Evolutionary conservation across 2,888 invertebrate genomes (phyloP), one percentile per base, ranked within the genome.

Genomic region (Podabrus alpinus): DNA sequence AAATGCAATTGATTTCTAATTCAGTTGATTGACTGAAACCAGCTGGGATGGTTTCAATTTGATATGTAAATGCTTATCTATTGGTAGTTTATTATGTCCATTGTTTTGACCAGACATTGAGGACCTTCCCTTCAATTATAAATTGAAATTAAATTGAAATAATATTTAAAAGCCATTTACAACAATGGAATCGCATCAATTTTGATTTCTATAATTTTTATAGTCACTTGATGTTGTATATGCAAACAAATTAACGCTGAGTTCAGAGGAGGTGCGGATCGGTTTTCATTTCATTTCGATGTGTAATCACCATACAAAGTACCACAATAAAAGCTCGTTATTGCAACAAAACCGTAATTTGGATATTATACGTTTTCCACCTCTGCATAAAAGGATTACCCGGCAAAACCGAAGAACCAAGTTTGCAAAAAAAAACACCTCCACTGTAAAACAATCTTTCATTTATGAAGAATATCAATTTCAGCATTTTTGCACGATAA

Each of bases 41-140:
- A 64, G 17, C 72, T 72, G 72, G 72, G 72, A 72, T 72, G 72
- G 72, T 73, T 19, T 66, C 15, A 69, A 73, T 73, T 73, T 73
- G 66, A 66, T 66, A 73, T 69, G 69, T 60, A 69, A 73, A 73
- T 73, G 71, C 59, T 59, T 72, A 62, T 69, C 61, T 68, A 72
- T 72, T 72, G 72, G 67, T 70, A 70, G 66, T 70, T 69, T 70
- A 74, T 74, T 71, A 17, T 64, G 62, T 71, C 71, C 71, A 71
- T 74, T 71, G 71, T 71, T 68, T 74, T 66, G 73, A 67, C 62
- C 67, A 72, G 69, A 74, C 69, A 64, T 62, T 60, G 59, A 69
- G 64, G 73, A 71, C 76, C 76, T 76, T 74, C 76, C 74, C 68
- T 68, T 74, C 73, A 76, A 76, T 76, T 76, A 73, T 69, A 73